Evolutionary conservation across 2,113 vertebrate species (phyloP), one percentile per base, ranked within the genome.

Genomic region (Hemicordylus capensis): DNA sequence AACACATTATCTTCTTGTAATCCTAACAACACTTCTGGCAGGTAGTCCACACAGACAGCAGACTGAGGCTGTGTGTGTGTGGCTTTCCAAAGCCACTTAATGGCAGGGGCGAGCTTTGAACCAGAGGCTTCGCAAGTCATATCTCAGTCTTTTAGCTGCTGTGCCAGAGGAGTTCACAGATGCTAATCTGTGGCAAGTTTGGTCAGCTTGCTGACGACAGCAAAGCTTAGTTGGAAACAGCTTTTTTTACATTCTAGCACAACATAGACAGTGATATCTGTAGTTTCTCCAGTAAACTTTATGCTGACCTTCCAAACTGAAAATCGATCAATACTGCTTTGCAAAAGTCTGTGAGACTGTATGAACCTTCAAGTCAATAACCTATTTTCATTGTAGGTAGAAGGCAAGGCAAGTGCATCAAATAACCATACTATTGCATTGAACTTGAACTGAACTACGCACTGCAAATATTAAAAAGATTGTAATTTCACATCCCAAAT

Each of bases 281-380:
- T 3, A 5, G 39, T 67, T 69, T 67, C 42, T 51, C 28, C 37
- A 48, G 42, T 59, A 70, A 59, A 48, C 66, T 46, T 79, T 48
- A 59, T 59, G 51, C 64, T 85, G 64, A 72, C 64, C 76, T 85
- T 78, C 42, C 76, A 31, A 79, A 70, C 44, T 70, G 39, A 46
- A 70, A 22, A 74, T 10, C 4, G 64, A 79, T 76, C 76, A 70
- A 70, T 59, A 12, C 83, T 67, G 24, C n/a, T 84, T 77, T 77
- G 74, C 83, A 84, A 84, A 84, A 84, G 61, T 58, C 74, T 67
- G 48, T 42, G 76, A 54, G 39, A 46, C 66, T 78, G 64, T 34
- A 85, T 37, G 24, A 70, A 85, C 77, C 76, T 37, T 70, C 39
- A 72, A 20, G 51, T 72, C 83, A 79, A 72, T 85, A 78, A 85